Evolutionary conservation across 2,888 invertebrate genomes (phyloP).

Genomic region (Onchidella celtica): DNA sequence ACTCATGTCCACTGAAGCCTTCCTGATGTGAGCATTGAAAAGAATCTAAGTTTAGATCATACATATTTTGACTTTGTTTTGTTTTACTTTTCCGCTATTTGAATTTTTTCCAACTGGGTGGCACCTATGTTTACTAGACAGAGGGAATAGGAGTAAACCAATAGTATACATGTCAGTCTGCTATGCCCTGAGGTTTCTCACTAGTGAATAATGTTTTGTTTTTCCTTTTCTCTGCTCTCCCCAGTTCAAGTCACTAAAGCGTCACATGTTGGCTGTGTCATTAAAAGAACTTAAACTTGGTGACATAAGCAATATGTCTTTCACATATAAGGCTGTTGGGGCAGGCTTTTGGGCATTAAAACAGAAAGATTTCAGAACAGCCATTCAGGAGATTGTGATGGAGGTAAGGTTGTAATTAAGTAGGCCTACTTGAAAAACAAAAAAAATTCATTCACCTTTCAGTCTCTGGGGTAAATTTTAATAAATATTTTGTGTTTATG

Average conservation of each 20-base stretch:
- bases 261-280: constrained; percentile 64
- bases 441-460: background rate
- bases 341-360: constrained; percentile 77
- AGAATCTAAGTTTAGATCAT: no score
- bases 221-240: background rate
- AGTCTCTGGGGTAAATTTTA: background rate
- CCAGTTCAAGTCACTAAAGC: constrained; percentile 69
- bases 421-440: background rate
- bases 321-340: constrained; percentile 76
- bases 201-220: no score
- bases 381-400: constrained; percentile 72
- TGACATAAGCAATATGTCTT: constrained; percentile 66
- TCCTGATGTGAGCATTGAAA: no score
- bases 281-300: constrained; percentile 70
- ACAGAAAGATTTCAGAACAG: constrained; percentile 74
- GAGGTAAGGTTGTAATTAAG: constrained; percentile 66
- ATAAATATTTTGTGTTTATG: background rate
- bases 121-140: no score
- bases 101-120: no score
- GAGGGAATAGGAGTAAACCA: no score
- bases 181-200: no score
- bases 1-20: no score
- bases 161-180: no score
- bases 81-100: no score
- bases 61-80: no score